These are phyloP conservation scores for Lepidurus arcticus DNA, from an alignment of 1,140 invertebrate species.

Conservation along the genomic window DNA sequence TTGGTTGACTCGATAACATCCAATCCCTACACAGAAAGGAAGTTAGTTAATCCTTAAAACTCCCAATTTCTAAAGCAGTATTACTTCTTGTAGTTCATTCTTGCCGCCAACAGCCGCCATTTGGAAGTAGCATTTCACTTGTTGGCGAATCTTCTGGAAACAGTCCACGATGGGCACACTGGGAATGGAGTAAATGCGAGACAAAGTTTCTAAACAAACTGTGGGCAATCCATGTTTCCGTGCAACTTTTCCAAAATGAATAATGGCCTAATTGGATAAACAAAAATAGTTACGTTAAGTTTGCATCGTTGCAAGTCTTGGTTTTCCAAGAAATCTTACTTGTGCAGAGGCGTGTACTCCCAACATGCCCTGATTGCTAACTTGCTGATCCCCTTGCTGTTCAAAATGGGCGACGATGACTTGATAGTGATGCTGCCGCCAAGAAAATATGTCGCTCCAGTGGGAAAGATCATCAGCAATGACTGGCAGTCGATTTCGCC, in stretches of 20 bases:
- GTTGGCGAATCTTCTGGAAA: constrained; percentile 91
- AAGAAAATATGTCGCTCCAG: constrained; percentile 97
- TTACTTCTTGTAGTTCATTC: constrained; percentile 74
- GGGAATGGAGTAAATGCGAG: constrained; percentile 89
- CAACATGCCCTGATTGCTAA: constrained; percentile 73
- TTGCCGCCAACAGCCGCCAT: constrained; percentile 77
- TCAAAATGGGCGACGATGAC: constrained; percentile 81
- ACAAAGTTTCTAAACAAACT: constrained; percentile 85
- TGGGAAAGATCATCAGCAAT: constrained; percentile 92
- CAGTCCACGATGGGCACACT: constrained; percentile 94
- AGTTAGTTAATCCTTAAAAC: constrained; percentile 48
- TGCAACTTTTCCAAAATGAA: constrained; percentile 94
- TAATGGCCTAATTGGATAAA: constrained; percentile 66
- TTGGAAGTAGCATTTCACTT: constrained; percentile 94
- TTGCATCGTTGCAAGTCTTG: neutral
- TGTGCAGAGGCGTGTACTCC: constrained; percentile 85
- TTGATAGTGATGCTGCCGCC: constrained; percentile 95
- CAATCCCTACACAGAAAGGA: constrained; percentile 49
- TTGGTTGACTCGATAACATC: constrained; percentile 95
- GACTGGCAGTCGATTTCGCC: constrained; percentile 86
- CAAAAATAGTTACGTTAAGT: neutral
- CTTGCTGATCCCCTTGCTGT: constrained; percentile 54
- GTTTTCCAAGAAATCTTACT: constrained; percentile 42
- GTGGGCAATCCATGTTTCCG: constrained; percentile 87
- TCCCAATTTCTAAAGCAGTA: neutral